These are phyloP conservation scores for Drosophila imparisetae DNA, from an alignment of 2,888 invertebrate species.

Conservation along the genomic window DNA sequence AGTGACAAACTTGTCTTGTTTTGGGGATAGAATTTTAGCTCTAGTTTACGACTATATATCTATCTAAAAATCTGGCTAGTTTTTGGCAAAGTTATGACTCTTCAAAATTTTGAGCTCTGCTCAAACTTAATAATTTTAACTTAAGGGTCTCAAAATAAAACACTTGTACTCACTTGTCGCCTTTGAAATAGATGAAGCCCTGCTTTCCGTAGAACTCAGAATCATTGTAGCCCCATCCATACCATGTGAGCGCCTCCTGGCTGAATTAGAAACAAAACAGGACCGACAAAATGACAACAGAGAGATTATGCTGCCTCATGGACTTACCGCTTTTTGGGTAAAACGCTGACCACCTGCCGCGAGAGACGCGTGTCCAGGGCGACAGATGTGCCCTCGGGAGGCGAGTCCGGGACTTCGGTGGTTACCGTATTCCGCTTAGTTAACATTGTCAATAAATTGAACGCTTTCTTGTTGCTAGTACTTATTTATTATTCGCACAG, in stretches of 20 bases:
- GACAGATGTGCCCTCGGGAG: constrained; percentile 49
- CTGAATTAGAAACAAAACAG: constrained; percentile 85
- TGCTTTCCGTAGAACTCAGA: constrained; percentile 91
- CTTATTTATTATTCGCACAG: constrained; percentile 38
- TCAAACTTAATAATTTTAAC: too few species aligned
- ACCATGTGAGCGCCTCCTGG: constrained; percentile 97
- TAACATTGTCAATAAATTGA: constrained; percentile 40
- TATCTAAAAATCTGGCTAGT: neutral
- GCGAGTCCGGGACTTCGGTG: constrained; percentile 53
- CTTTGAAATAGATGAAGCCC: constrained; percentile 90
- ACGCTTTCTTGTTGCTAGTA: constrained; percentile 3
- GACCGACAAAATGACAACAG: constrained; percentile 9
- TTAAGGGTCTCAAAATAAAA: too few species aligned
- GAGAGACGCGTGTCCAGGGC: constrained; percentile 79
- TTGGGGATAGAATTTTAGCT: too few species aligned
- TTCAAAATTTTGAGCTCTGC: too few species aligned
- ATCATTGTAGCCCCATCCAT: constrained; percentile 99
- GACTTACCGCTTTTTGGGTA: constrained; percentile 83
- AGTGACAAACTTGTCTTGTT: neutral
- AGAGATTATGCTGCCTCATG: neutral
- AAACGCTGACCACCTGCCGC: constrained; percentile 80
- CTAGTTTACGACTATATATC: too few species aligned
- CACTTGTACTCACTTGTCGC: constrained; percentile 90
- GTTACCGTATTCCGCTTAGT: constrained; percentile 61
- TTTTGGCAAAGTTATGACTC: neutral